Percentiles rank a stretch among this genome's conserved stretches.
These are phyloP conservation scores for Falco novaeseelandiae DNA, from an alignment of 2,797 vertebrate species.

Conservation along the genomic window DNA sequence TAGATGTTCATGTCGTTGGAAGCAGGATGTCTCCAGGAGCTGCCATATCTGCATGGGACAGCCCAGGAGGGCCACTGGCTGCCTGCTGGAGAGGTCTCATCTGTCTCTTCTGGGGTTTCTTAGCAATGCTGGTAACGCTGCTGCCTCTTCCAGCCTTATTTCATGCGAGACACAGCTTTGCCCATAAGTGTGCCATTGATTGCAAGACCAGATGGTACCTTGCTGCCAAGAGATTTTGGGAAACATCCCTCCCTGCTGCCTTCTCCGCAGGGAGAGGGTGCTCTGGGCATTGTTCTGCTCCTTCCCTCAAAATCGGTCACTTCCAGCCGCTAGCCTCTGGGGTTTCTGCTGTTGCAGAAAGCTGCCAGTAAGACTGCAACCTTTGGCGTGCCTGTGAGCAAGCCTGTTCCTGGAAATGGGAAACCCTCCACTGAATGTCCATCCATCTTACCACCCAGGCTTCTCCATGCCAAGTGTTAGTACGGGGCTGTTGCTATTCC, in stretches of 20 bases:
- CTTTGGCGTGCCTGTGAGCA: rapidly evolving
- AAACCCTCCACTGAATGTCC: background rate
- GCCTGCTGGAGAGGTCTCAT: background rate
- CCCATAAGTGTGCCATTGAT: background rate
- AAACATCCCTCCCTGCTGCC: background rate
- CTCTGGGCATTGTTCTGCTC: background rate
- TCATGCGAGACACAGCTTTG: background rate
- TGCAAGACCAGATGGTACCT: background rate
- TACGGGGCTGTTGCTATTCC: background rate
- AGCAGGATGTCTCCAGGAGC: background rate
- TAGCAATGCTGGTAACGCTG: background rate
- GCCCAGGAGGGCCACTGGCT: background rate
- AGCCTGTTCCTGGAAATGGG: background rate
- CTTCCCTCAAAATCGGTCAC: background rate
- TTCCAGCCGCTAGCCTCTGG: background rate
- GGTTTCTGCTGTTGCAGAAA: background rate
- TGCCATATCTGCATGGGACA: background rate
- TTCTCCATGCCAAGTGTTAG: rapidly evolving
- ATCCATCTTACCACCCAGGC: background rate
- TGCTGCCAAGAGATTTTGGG: background rate
- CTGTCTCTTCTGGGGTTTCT: background rate
- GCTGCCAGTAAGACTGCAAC: background rate
- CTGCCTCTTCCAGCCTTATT: background rate
- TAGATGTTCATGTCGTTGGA: background rate
- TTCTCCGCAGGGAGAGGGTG: background rate